Evolutionary conservation across 2,113 vertebrate genomes (phyloP), one percentile per base, ranked within the genome.

Genomic region (Anguilla rostrata): DNA sequence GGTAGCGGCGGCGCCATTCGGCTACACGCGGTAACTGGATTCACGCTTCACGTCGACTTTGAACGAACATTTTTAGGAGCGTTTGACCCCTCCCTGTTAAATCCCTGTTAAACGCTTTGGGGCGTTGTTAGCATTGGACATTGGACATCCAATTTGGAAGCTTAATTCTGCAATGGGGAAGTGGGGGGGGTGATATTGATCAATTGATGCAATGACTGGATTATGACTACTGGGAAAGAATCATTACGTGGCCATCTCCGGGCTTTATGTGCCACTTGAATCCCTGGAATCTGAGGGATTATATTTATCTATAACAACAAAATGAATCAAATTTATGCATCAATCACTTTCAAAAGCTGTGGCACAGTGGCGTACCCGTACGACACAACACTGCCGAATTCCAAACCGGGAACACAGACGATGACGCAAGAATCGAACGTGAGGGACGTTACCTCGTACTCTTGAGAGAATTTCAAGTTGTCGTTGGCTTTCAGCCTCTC

Each of bases 381-480:
- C 43, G 4, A 6, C 9, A 34, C n/a, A 71, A 82, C 20, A 81
- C 22, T 39, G 22, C 57, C 3, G 82, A 78, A 60, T 49, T 39
- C 22, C 5, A 79, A 63, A 81, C 84, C 29, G 2, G 80, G 18
- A 49, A 83, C 57, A 39, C 71, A 60, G 29, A 39, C 29, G 6
- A 85, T 7, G 41, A 6, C 0, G 49, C 39, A 81, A 40, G 82
- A 71, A 29, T 5, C 5, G 29, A 82, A 18, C 18, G 14, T 18
- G 18, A 88, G 88, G 20, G 82, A 6, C 86, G 84, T 94, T 95
- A 98, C 98, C 96, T 99, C 98, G 89, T 99, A 99, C 87, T 99
- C 98, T 93, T 99, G 98, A 43, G 98, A 99, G 92, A 99, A 99
- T 93, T 99, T 99, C 91, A 99, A 94, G 95, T 99, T 99, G 94